Evolutionary conservation across 2,797 vertebrate species (phyloP).

Genomic region (Gambusia yucatana): DNA sequence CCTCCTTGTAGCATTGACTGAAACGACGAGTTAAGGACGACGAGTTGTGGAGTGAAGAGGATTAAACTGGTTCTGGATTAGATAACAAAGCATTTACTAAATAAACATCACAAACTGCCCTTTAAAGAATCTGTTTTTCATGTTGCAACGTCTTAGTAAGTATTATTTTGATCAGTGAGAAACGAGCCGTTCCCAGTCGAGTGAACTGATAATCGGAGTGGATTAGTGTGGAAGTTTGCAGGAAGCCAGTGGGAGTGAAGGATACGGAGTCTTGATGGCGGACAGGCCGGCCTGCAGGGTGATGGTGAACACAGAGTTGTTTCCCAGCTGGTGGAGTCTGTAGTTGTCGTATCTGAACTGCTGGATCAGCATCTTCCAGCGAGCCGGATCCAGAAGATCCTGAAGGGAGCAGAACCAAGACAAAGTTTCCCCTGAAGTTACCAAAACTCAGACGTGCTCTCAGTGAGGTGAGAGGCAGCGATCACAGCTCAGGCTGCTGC

Average conservation of each 20-base stretch:
- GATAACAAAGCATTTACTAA: background rate
- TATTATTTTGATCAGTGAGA: background rate
- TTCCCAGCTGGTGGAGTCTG: constrained; percentile 98
- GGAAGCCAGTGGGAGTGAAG: constrained; percentile 54
- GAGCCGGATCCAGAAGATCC: constrained; percentile 98
- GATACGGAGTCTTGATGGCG: constrained; percentile 99
- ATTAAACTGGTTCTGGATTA: background rate
- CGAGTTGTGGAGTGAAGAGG: background rate
- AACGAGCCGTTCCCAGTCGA: too few species aligned
- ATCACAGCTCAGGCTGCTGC: too few species aligned
- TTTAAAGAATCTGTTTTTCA: background rate
- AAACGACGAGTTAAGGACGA: constrained; percentile 73
- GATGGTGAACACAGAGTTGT: constrained; percentile 98
- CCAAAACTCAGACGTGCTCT: too few species aligned
- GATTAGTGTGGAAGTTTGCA: background rate
- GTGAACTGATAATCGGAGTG: background rate
- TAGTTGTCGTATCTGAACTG: constrained; percentile 99
- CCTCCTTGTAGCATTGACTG: constrained; percentile 99
- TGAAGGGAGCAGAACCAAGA: constrained; percentile 55
- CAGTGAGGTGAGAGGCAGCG: too few species aligned
- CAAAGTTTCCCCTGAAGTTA: background rate
- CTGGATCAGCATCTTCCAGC: constrained; percentile 99
- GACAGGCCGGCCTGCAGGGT: constrained; percentile 98
- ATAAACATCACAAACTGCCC: background rate
- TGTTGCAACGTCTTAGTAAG: background rate